Evolutionary conservation across 2,888 invertebrate genomes (phyloP).

Genomic region (Synanthedon vespiformis): DNA sequence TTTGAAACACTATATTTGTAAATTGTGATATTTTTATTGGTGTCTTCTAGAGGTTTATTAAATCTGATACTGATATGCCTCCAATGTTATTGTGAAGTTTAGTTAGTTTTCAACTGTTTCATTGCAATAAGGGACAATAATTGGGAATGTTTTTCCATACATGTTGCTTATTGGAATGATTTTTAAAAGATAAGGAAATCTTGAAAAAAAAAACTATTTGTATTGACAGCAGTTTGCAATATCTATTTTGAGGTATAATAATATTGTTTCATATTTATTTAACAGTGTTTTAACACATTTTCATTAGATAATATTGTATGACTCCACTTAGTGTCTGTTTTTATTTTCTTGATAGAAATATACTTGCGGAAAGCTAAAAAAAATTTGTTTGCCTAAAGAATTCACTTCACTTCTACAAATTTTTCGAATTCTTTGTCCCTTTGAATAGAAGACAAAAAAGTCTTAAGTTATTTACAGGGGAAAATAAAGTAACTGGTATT

Average conservation of each 20-base stretch:
- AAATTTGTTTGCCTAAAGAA: neutral
- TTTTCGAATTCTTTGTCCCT: neutral
- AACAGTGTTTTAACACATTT: constrained; percentile 16
- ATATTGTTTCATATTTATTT: constrained; percentile 29
- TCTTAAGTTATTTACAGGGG: too few relatives aligned
- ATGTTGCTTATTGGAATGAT: constrained; percentile 30
- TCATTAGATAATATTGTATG: constrained; percentile 11
- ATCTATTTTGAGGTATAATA: constrained; percentile 33
- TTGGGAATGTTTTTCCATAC: constrained; percentile 9
- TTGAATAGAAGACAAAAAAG: too few relatives aligned
- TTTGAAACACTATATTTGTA: constrained; percentile 50
- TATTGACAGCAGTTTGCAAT: constrained; percentile 62
- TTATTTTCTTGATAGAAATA: constrained; percentile 2
- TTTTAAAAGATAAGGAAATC: constrained; percentile 41
- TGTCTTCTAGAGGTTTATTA: constrained; percentile 10
- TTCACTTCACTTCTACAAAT: neutral
- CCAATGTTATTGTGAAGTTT: constrained; percentile 11
- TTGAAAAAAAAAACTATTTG: constrained; percentile 32
- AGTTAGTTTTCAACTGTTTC: constrained; percentile 21
- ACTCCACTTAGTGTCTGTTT: constrained; percentile 5
- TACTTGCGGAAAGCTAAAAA: neutral
- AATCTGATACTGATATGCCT: constrained; percentile 12
- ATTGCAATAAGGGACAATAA: constrained; percentile 21
- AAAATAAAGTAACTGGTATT: too few relatives aligned
- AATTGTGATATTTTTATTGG: constrained; percentile 52